Evolutionary conservation across 2,113 vertebrate genomes (phyloP), one percentile per base, ranked within the genome.

Genomic region (Casuarius casuarius): DNA sequence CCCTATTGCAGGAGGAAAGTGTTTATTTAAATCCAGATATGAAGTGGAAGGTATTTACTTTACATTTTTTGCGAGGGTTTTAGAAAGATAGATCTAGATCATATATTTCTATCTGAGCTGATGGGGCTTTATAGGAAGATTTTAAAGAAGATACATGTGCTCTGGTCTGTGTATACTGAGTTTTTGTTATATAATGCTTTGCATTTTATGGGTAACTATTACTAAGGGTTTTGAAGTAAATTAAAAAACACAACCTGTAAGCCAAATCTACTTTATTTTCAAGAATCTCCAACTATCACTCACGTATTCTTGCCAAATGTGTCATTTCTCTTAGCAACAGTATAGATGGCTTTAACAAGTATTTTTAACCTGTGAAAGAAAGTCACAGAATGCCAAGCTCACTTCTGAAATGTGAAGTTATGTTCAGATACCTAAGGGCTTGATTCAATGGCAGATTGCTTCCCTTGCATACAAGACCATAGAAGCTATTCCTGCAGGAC

Each of bases 321-420:
- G 89, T 94, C 49, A 95, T 94, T 97, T 94, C 87, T 95, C 95
- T 94, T 96, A 97, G 95, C 96, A 97, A 96, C 92, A 1, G 25
- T 91, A 73, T 95, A 83, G 87, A 91, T 3, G 12, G 63, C 67
- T 96, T 94, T 95, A 87, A 83, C 92, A 96, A 97, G 85, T 95
- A 95, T 95, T 96, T 96, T 94, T 94, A 95, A 94, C 91, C 87
- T 94, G 71, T 74, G 92, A 95, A 87, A 91, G 74, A 92, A 96
- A 97, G 94, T 82, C 84, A 83, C 9, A 29, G 68, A 85, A 74
- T 40, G 49, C 51, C 29, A 74, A 54, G 48, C 89, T 92, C 71
- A 72, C 40, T 87, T 94, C 72, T 95, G 82, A 92, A 83, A 91
- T 83, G n/a, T 58, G 12, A 78, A 94, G 58, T 80, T 95, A 35